Evolutionary conservation across 1,140 invertebrate species (phyloP).

Genomic region (Arctopsyche grandis): DNA sequence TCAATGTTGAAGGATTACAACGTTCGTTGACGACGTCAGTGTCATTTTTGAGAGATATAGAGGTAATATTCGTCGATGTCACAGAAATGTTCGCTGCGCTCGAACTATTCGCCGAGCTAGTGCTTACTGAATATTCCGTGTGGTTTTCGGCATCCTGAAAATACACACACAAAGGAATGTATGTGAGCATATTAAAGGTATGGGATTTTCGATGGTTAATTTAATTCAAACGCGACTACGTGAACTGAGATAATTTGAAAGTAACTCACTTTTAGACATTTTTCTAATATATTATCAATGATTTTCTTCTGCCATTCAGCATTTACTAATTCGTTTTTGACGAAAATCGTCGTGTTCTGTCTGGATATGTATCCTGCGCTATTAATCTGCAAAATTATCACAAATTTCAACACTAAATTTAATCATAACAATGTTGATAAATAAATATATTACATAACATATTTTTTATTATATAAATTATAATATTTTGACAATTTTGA

Average conservation of each 20-base stretch:
- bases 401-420: conserved; percentile 1
- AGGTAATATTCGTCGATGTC: not conserved
- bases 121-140: not conserved
- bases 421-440: too few species aligned
- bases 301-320: conserved; percentile 57
- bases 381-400: conserved; percentile 57
- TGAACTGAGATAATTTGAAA: not conserved
- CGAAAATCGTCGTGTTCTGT: conserved; percentile 52
- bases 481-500: too few species aligned
- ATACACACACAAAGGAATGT: not conserved
- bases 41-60: not conserved
- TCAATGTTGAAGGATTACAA: conserved; percentile 58
- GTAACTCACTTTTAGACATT: conserved; percentile 55
- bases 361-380: conserved; percentile 56
- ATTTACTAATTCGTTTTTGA: conserved; percentile 56
- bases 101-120: too few species aligned
- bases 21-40: conserved; percentile 48
- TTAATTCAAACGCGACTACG: not conserved
- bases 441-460: too few species aligned
- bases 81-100: too few species aligned
- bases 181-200: not conserved
- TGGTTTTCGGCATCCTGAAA: conserved; percentile 12
- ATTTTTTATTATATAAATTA: too few species aligned
- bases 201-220: not conserved
- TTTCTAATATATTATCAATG: conserved; percentile 56